Base-by-base conservation (phyloP, 2,888 invertebrate species). In the Choreutis nemorana region DNA sequence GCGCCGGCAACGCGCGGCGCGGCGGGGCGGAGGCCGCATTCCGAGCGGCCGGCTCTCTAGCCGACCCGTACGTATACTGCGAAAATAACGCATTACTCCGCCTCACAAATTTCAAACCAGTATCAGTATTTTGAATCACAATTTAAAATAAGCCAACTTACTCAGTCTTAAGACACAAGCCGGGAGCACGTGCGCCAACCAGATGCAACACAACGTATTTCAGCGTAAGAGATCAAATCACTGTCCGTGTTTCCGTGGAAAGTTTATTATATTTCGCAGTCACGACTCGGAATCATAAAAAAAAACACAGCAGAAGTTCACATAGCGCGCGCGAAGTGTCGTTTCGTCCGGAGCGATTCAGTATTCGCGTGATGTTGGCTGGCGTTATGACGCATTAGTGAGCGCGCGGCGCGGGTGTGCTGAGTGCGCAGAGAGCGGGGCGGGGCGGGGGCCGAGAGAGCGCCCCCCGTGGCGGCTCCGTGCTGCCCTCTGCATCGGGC, bases 301-400 rank as follows among this genome's bases (percentile, higher is more conserved):
- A 53, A 61, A 62, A 64, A 61, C 73, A 71, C 71, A 55, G n/a
- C n/a, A n/a, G 51, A 62, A 62, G 59, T 66, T 62, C 73, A 75
- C 73, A 73, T 71, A 68, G 66, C 62, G 64, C 73, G 73, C 67
- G 68, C 67, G 68, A 62, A 43, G 39, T 56, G 41, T 50, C 40
- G 45, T 36, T 40, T n/a, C n/a, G n/a, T n/a, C 34, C 45, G 40
- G 48, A 45, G 49, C 51, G 42, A 44, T 53, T 44, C 45, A 41
- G 50, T 42, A 55, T 15, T 28, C 61, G 55, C 75, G 77, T 73
- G 65, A 54, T 50, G 51, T 60, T 51, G 47, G 54, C 44, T 53
- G 57, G 71, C 72, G 59, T 52, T 61, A 65, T 75, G 77, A 75
- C 77, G 77, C 77, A 75, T 75, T 75, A 73, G 72, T 77, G 77